Base-by-base conservation (phyloP, 1,140 invertebrate genomes). In the Stegodyphus mimosarum region DNA sequence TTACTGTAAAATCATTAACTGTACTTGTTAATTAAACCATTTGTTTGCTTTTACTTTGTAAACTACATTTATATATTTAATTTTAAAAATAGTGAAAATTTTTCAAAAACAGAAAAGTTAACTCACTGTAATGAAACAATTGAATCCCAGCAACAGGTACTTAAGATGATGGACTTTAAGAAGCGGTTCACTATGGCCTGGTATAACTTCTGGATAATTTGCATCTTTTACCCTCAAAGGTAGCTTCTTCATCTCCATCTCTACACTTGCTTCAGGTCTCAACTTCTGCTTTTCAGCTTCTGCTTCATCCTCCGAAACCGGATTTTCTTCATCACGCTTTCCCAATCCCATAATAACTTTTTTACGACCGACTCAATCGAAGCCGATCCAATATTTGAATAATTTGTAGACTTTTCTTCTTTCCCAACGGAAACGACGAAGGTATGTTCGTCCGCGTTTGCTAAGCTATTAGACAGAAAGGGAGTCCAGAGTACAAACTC, bases 81-180 rank as follows among this genome's bases (percentile, higher is more conserved):
- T 60, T 15, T 9, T 11, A 60, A 60, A 60, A 5, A 60, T 11
- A 60, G 15, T 6, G n/a, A 18, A 6, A 15, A 17, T n/a, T 67
- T 67, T 2, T 67, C 11, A 67, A 67, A 17, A 17, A 18, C 2
- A 80, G 9, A 15, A 52, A 53, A 60, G 7, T 3, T 15, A n/a
- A 67, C 73, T 84, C 48, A 84, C 81, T 51, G 81, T 49, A 3
- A 84, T 6, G 17, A 84, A 84, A 0, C 48, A 50, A 50, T 84
- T 84, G 15, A 84, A 84, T 9, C 81, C 81, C 0, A 84, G 49
- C 72, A 84, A 5, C 73, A 84, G 7, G 11, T 84, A 84, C 51
- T 84, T 84, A 7, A 84, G 72, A 17, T 84, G 81, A 70, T 84
- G 81, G 6, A 49, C 17, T 33, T 84, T 84, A 13, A 84, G 48